Base-by-base conservation (phyloP, 2,888 invertebrate species). In the Thecocarcelia acutangulata region DNA sequence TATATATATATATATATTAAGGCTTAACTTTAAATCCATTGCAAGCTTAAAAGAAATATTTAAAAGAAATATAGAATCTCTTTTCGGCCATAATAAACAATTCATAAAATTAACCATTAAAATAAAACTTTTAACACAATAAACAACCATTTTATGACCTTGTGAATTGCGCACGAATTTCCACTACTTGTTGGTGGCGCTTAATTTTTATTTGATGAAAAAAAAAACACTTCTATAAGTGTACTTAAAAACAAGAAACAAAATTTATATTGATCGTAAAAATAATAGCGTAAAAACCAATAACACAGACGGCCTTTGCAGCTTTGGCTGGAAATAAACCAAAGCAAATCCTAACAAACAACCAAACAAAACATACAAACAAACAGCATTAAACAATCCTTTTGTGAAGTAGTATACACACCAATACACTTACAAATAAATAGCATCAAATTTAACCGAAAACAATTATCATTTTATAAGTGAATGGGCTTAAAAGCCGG, bases 131-230 rank as follows among this genome's bases (percentile, higher is more conserved):
- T 48, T 66, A n/a, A 61, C 37, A 48, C 46, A 68, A 80, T 72
- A 80, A 80, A 76, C 56, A 72, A 59, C 21, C n/a, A 54, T 80
- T 75, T 72, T 80, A 80, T 72, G 66, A 72, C 58, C 72, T 72
- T 68, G 70, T 76, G 61, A 80, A 76, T 37, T 66, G 12, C 28
- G 37, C 42, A 28, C 37, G n/a, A 66, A 66, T 4, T 54, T 56
- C 46, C 13, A 13, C n/a, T 33, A 52, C 37, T 74, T 63, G 63
- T 63, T 54, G 44, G 19, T 33, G 33, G 21, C 15, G 19, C 44
- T 54, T 56, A 54, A 33, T 15, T 54, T 73, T 63, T 63, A 73
- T 54, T 58, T 19, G 12, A 52, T 24, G n/a, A 17, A n/a, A 33
- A 56, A 56, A 48, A 40, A 19, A 59, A 24, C 37, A 24, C 2